Conservation (phyloP, 1,140 invertebrate species). For the Tetragonula clypearis region DNA sequence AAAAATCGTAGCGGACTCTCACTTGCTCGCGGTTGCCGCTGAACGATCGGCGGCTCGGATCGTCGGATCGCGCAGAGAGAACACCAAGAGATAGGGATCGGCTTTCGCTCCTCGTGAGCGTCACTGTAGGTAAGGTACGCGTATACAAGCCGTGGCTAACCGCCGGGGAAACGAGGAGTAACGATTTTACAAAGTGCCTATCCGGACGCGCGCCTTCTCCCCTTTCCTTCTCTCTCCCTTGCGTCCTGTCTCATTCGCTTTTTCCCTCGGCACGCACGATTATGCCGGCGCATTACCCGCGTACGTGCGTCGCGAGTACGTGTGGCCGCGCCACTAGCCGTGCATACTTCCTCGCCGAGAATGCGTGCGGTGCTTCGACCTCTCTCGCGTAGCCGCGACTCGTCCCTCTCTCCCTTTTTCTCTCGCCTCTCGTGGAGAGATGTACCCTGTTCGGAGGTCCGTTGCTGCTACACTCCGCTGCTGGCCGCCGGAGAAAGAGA, state of each 20-base stretch:
- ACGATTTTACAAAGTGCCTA: constrained; percentile 69
- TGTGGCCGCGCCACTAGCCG: constrained; percentile 18
- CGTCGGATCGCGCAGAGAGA: constrained; percentile 59
- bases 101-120: constrained; percentile 70
- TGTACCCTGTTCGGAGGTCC: background rate
- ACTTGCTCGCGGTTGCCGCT: constrained; percentile 32
- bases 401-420: background rate
- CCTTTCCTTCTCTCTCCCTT: background rate
- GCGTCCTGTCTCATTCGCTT: constrained; percentile 31
- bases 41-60: constrained; percentile 52
- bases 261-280: constrained; percentile 56
- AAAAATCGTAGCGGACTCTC: constrained; percentile 55
- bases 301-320: constrained; percentile 40
- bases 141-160: constrained; percentile 55
- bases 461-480: background rate
- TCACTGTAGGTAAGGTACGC: constrained; percentile 67
- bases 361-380: constrained; percentile 8
- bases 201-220: constrained; percentile 15
- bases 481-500: background rate
- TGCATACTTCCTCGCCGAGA: constrained; percentile 29
- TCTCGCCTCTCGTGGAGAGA: background rate
- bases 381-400: background rate
- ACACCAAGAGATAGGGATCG: constrained; percentile 69
- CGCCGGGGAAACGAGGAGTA: constrained; percentile 62
- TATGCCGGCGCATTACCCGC: constrained; percentile 62